These are phyloP conservation scores for Philonicus albiceps DNA, from an alignment of 2,888 invertebrate species.

Conservation along the genomic window DNA sequence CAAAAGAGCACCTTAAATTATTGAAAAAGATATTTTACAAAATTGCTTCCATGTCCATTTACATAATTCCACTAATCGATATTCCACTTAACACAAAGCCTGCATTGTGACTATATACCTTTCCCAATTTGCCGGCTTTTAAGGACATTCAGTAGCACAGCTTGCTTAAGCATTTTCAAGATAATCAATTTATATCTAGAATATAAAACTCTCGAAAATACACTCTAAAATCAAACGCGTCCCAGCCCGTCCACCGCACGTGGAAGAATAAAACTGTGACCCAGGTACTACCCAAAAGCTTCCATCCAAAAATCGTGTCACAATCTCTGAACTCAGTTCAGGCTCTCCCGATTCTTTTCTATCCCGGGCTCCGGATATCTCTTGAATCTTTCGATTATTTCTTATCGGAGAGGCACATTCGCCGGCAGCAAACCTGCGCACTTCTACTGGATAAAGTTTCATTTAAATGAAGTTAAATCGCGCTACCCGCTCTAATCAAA, in stretches of 20 bases:
- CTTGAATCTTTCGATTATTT: not conserved
- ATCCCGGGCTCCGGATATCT: not conserved
- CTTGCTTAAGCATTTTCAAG: slow-evolving; percentile 3
- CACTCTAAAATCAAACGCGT: not conserved
- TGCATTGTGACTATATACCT: not conserved
- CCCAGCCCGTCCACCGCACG: not conserved
- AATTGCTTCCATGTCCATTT: not conserved
- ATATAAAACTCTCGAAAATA: not conserved
- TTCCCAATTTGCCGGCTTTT: not conserved
- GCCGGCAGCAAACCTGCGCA: not conserved
- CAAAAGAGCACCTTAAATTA: slow-evolving; percentile 5
- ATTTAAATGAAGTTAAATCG: slow-evolving; percentile 12
- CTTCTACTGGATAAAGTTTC: not conserved
- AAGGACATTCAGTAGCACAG: not conserved
- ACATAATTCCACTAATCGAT: slow-evolving; percentile 3
- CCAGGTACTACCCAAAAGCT: not conserved
- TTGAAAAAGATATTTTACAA: not conserved
- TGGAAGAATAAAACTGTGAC: slow-evolving; percentile 11
- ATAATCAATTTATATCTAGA: not conserved
- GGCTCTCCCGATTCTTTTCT: not conserved
- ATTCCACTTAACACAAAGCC: not conserved
- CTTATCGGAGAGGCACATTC: not conserved
- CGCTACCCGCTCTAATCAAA: slow-evolving; percentile 11
- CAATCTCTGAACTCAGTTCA: not conserved
- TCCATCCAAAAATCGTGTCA: not conserved